Percentiles rank a stretch among this genome's conserved stretches.
phyloP scores from a whole-genome alignment of 2,113 vertebrate species.

The Oreotrochilus melanogaster region DNA sequence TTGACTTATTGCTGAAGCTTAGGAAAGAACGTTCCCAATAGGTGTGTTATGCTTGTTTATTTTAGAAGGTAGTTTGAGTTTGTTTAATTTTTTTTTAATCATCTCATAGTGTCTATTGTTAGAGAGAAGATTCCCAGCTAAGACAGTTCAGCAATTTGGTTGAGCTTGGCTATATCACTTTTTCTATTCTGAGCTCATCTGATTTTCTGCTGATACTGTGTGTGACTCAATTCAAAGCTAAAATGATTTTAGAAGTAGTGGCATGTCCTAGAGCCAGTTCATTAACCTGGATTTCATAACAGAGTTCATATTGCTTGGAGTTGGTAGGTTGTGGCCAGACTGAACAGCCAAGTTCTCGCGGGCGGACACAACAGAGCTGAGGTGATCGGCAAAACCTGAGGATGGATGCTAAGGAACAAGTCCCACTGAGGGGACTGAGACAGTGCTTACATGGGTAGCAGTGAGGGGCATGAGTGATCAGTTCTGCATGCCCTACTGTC shows the following conservation, averaged over 20 bases:
- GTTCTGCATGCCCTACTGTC: not conserved
- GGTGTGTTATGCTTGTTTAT: not conserved
- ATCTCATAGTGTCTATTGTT: not conserved
- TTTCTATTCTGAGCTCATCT: not conserved
- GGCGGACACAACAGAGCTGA: rapidly evolving
- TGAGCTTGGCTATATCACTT: not conserved
- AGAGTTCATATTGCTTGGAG: not conserved
- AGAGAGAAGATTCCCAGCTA: not conserved
- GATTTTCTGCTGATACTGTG: not conserved
- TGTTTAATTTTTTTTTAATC: not conserved
- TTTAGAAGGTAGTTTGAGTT: not conserved
- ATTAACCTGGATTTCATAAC: not conserved
- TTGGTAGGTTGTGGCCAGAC: not conserved
- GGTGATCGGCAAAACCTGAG: not conserved
- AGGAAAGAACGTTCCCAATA: not conserved
- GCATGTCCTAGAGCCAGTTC: rapidly evolving
- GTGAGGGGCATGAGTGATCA: not conserved
- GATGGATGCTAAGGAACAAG: not conserved
- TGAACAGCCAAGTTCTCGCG: not conserved
- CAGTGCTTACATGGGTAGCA: rapidly evolving
- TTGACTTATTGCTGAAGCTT: not conserved
- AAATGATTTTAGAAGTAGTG: not conserved
- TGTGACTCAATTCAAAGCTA: not conserved
- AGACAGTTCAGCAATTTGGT: not conserved
- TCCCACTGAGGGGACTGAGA: not conserved